Evolutionary conservation across 1,140 invertebrate species (phyloP).

Genomic region (Microplitis demolitor): DNA sequence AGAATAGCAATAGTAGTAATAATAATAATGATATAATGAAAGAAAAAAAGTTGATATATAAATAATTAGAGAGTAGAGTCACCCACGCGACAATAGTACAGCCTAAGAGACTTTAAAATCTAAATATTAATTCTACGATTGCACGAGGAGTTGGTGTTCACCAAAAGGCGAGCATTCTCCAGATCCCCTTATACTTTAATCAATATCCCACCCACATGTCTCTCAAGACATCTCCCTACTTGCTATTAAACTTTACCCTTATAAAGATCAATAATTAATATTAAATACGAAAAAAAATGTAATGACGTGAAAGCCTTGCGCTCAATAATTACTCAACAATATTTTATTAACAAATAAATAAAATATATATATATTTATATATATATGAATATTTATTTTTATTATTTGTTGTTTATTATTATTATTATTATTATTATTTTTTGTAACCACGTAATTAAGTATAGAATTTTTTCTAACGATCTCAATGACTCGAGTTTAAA

Average conservation of each 20-base stretch:
- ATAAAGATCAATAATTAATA: not conserved
- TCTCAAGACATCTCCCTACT: not conserved
- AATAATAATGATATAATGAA: too few relatives aligned
- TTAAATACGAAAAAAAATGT: too few relatives aligned
- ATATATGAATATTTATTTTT: not conserved
- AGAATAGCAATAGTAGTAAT: too few relatives aligned
- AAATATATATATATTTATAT: conserved; percentile 6
- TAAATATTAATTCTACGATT: conserved; percentile 49
- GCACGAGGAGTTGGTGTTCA: conserved; percentile 43
- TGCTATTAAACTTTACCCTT: not conserved
- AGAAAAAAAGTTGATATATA: too few relatives aligned
- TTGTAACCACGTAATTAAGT: not conserved
- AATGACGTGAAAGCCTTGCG: not conserved
- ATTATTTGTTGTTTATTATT: not conserved
- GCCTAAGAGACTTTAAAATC: conserved; percentile 20
- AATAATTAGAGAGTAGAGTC: not conserved
- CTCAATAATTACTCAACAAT: not conserved
- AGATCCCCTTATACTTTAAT: conserved; percentile 6
- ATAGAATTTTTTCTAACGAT: conserved; percentile 1
- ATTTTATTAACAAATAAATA: not conserved
- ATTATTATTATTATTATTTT: not conserved
- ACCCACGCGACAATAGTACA: conserved; percentile 22
- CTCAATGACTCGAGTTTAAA: not conserved
- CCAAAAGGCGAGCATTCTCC: conserved; percentile 28
- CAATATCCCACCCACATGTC: not conserved